Conservation (phyloP, 2,113 vertebrate species). For the Tenebrosternarchus preto region DNA sequence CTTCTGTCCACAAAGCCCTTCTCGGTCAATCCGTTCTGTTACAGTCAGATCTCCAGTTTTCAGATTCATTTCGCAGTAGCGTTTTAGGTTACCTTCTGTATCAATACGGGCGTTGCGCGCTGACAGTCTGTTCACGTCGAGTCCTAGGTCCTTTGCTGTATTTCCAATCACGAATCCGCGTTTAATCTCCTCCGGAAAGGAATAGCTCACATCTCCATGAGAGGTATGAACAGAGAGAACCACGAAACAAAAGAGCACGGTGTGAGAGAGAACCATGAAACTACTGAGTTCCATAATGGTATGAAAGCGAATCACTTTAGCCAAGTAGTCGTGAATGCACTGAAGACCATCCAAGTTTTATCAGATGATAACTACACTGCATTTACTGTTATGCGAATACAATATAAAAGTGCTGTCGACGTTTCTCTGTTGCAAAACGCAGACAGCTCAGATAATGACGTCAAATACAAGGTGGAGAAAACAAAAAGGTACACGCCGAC, state of each 20-base stretch:
- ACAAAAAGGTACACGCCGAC: neutral
- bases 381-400: neutral
- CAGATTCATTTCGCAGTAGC: constrained; percentile 56
- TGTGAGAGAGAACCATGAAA: constrained; percentile 35
- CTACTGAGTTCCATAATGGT: constrained; percentile 37
- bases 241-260: constrained; percentile 8
- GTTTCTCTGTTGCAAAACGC: neutral
- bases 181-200: constrained; percentile 70
- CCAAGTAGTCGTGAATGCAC: too few species aligned
- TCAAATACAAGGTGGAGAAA: constrained; percentile 29
- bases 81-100: constrained; percentile 24
- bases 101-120: constrained; percentile 50
- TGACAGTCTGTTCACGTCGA: constrained; percentile 59
- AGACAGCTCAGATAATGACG: neutral
- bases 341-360: too few species aligned
- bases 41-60: constrained; percentile 70
- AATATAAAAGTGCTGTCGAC: neutral
- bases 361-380: neutral
- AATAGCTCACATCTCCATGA: constrained; percentile 66
- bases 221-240: constrained; percentile 28
- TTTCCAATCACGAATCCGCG: constrained; percentile 69
- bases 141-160: constrained; percentile 67
- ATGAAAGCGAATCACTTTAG: neutral
- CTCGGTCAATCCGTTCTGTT: constrained; percentile 72
- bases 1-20: constrained; percentile 66